Base-by-base conservation (phyloP, 2,113 vertebrate species). In the Ophthalmolycus amberensis region DNA sequence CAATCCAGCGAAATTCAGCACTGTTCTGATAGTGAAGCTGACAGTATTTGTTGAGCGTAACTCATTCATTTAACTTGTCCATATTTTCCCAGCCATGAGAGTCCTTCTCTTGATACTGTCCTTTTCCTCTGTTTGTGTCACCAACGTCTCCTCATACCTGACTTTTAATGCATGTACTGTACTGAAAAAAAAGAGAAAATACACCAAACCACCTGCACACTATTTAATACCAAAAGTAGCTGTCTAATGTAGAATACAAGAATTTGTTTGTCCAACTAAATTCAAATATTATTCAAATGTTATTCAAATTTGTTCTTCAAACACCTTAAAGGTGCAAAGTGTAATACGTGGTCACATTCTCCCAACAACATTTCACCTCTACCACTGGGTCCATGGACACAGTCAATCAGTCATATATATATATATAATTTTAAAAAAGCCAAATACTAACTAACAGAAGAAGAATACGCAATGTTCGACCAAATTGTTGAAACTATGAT, bases 251-350 rank as follows among this genome's bases (percentile, higher is more conserved):
- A 18, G 15, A 58, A 29, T 16, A 18, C 6, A 25, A 34, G 2
- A 44, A 15, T 18, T 40, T 71, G 32, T 52, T 66, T 66, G 29
- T 60, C 4, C 62, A 67, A 40, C 44, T 34, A 58, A 56, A 79
- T 40, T 69, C 37, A 79, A 46, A 71, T 77, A 14, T n/a, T 15
- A 75, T 74, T 83, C 44, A 66, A 77, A 77, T 54, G 20, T 12
- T 60, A 59, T 72, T 37, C 60, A 67, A 73, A 80, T 48, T 0
- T 66, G 29, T 40, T 25, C 48, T 42, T 66, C 66, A 54, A 64
- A 52, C 16, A 32, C 16, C 8, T 34, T 20, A 14, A 77, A 29
- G 48, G 48, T 22, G 18, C 48, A 50, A 50, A 20, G 48, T 50
- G 48, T 50, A 50, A 8, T 50, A 50, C 7, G 3, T 50, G 48